Base-by-base conservation (phyloP, 2,113 vertebrate genomes). In the Emydocephalus ijimae region DNA sequence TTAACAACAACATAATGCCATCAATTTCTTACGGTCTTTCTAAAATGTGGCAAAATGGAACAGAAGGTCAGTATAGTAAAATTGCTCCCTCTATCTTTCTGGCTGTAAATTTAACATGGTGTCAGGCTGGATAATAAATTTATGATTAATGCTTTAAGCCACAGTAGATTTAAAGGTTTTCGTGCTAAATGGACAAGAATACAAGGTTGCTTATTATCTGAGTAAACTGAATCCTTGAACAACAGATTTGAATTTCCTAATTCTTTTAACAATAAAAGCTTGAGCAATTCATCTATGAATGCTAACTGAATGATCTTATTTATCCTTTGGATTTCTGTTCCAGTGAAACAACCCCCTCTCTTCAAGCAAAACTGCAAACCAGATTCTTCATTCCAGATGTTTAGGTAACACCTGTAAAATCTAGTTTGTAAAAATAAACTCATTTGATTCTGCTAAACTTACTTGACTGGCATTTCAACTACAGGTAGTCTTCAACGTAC, bases 51-150 rank as follows among this genome's bases (percentile, higher is more conserved):
- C 4, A n/a, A 90, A 1, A 0, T 52, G 10, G 69, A 92, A 94
- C 23, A 12, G 0, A 1, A 95, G 48, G 87, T 56, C 1, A 1
- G 56, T 45, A 88, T 3, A 0, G 0, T 48, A 92, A 85, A 96
- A 94, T 7, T 93, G 74, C 85, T 94, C 74, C 92, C 43, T 92
- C 69, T 92, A 91, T 85, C 9, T 39, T 93, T 61, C 52, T 92
- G 2, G 91, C 81, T 52, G 18, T 85, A 96, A 93, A 86, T 89
- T 52, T 94, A 85, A 96, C 95, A 88, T 12, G 91, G 56, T 14
- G 59, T 91, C 90, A 94, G 50, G 89, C 8, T 88, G 34, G 34
- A 64, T 21, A 89, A 1, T 12, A 91, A 48, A n/a, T 93, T 92
- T 94, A 56, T 93, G 93, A 93, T 92, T 89, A 90, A 93, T 2